These are phyloP conservation scores for Pammene aurita DNA, from an alignment of 2,888 invertebrate species.

Conservation along the genomic window DNA sequence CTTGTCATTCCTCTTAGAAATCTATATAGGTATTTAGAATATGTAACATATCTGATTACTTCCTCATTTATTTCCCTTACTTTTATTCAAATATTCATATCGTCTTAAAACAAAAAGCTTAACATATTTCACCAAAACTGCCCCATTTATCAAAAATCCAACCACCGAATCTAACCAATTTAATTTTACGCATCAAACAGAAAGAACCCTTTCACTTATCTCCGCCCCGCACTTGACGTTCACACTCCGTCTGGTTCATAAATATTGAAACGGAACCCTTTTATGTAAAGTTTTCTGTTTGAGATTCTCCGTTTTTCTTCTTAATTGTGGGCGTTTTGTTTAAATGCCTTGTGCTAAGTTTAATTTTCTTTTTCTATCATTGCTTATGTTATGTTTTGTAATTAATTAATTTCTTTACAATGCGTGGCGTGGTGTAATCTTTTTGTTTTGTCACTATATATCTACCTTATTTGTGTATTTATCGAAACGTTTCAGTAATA, in stretches of 20 bases:
- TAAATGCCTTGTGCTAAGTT: slow-evolving; percentile 6
- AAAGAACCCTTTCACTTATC: slow-evolving; percentile 45
- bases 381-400: not conserved
- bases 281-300: slow-evolving; percentile 51
- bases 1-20: no score
- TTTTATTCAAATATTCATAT: no score
- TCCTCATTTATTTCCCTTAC: no score
- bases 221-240: slow-evolving; percentile 45
- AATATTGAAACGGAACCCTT: slow-evolving; percentile 60
- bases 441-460: no score
- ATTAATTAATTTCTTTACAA: no score
- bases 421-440: no score
- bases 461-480: no score
- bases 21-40: no score
- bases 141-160: slow-evolving; percentile 28
- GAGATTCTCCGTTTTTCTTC: slow-evolving; percentile 15
- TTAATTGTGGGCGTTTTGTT: slow-evolving; percentile 12
- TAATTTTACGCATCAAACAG: slow-evolving; percentile 40
- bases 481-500: no score
- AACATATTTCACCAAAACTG: slow-evolving; percentile 22
- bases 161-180: slow-evolving; percentile 31
- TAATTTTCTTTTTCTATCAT: slow-evolving; percentile 4
- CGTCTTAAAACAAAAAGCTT: not conserved
- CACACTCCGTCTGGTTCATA: slow-evolving; percentile 49
- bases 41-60: no score